Percentiles rank a stretch among this genome's conserved stretches.
phyloP scores from a whole-genome alignment of 2,888 invertebrate genomes.

The Masnerella sp. region DNA sequence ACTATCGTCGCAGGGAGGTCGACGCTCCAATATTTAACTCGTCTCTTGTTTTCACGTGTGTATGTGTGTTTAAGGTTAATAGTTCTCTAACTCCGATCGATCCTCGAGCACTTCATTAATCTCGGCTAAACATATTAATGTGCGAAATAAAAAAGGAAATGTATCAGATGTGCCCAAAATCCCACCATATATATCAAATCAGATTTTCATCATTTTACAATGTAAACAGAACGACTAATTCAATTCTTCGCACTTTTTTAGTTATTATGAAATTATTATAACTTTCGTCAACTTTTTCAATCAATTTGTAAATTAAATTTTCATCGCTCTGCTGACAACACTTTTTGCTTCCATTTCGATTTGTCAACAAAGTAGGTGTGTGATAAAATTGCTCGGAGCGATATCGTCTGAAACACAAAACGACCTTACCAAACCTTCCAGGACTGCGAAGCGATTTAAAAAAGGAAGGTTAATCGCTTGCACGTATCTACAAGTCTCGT shows the following conservation, averaged over 20 bases:
- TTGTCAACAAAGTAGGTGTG: neutral
- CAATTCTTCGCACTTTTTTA: no score
- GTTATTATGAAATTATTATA: no score
- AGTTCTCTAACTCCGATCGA: conserved; percentile 30
- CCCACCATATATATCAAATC: neutral
- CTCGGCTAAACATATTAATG: conserved; percentile 35
- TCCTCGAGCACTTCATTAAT: conserved; percentile 36
- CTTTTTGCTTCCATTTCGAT: neutral
- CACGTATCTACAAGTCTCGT: conserved; percentile 14
- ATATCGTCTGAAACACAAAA: conserved; percentile 2
- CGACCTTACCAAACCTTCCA: conserved; percentile 35
- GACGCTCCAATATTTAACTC: conserved; percentile 43
- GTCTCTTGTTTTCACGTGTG: conserved; percentile 23
- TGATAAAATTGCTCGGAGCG: conserved; percentile 17
- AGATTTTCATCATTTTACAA: no score
- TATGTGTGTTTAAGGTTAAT: conserved; percentile 23
- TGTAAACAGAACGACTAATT: no score
- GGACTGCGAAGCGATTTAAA: conserved; percentile 28
- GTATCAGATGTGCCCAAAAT: neutral
- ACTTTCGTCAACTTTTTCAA: no score
- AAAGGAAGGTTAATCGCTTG: conserved; percentile 26
- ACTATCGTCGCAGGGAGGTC: conserved; percentile 40
- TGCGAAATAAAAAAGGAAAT: conserved; percentile 6
- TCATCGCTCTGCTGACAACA: neutral
- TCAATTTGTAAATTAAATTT: neutral